Conservation (phyloP, 2,888 invertebrate species). For the Hyppa rectilinea region DNA sequence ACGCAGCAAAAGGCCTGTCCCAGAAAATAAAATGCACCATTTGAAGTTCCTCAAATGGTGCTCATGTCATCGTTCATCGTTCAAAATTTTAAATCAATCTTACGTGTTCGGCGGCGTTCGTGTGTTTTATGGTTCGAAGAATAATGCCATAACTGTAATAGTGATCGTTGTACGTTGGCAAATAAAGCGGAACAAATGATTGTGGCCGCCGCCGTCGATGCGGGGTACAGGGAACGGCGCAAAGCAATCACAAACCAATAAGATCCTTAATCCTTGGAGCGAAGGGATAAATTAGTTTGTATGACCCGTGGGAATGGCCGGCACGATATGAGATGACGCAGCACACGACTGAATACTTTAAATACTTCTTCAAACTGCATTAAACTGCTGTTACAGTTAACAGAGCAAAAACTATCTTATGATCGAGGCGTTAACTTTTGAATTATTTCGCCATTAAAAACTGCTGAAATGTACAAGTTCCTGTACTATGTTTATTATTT, state of each 20-base stretch:
- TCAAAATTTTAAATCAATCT: constrained; percentile 33
- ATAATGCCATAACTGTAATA: constrained; percentile 64
- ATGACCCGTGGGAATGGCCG: constrained; percentile 74
- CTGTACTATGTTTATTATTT: constrained; percentile 56
- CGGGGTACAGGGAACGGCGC: constrained; percentile 63
- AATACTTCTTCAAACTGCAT: constrained; percentile 63
- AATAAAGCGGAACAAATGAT: constrained; percentile 81
- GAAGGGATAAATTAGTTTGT: constrained; percentile 66
- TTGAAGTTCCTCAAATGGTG: background rate
- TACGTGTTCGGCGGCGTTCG: constrained; percentile 27
- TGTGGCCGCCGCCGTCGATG: constrained; percentile 68
- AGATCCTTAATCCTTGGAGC: constrained; percentile 64
- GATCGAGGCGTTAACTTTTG: constrained; percentile 29
- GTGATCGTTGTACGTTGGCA: constrained; percentile 73
- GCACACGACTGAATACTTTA: constrained; percentile 67
- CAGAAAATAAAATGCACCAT: constrained; percentile 2
- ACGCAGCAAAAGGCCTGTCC: background rate
- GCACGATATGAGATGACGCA: constrained; percentile 71
- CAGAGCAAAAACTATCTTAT: constrained; percentile 33
- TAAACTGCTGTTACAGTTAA: constrained; percentile 40
- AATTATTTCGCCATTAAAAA: constrained; percentile 27
- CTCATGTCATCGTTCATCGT: constrained; percentile 23
- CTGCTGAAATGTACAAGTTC: constrained; percentile 44
- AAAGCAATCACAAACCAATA: constrained; percentile 71
- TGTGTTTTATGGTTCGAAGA: constrained; percentile 61